Percentiles rank a stretch among this genome's conserved stretches.
Evolutionary conservation across 2,113 vertebrate genomes (phyloP).

Genomic region (Lonchura striata): DNA sequence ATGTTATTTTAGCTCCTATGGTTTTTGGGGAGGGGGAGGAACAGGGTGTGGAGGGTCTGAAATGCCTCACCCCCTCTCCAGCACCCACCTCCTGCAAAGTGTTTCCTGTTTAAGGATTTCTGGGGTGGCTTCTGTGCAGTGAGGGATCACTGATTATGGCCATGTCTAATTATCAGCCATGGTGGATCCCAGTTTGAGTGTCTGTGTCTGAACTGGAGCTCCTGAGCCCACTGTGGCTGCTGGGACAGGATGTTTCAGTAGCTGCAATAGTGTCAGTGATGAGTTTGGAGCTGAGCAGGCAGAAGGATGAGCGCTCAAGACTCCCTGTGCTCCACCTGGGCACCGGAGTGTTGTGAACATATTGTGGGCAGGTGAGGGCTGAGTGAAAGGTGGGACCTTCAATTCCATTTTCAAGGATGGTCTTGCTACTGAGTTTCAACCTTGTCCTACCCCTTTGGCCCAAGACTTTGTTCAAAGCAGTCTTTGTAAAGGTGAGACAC

Average conservation of each 20-base stretch:
- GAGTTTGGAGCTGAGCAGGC: background rate
- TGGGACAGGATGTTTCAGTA: background rate
- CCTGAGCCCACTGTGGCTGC: background rate
- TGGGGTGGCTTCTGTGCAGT: background rate
- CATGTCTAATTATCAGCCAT: background rate
- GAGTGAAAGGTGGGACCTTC: background rate
- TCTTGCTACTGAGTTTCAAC: background rate
- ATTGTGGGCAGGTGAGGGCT: background rate
- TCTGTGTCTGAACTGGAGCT: background rate
- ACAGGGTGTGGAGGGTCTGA: background rate
- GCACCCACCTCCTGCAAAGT: background rate
- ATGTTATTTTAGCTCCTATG: slow-evolving; percentile 30
- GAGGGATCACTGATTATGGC: background rate
- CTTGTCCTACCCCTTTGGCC: background rate
- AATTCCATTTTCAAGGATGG: background rate
- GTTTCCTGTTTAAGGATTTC: background rate
- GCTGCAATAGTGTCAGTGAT: rapidly evolving
- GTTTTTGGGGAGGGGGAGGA: background rate
- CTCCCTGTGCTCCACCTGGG: background rate
- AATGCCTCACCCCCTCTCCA: background rate
- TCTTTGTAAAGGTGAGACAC: background rate
- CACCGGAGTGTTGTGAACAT: background rate
- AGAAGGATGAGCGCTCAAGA: background rate
- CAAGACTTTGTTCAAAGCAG: background rate
- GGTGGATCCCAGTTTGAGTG: background rate